Evolutionary conservation across 1,140 invertebrate species (phyloP), one percentile per base, ranked within the genome.

Genomic region (Rhysida immarginata): DNA sequence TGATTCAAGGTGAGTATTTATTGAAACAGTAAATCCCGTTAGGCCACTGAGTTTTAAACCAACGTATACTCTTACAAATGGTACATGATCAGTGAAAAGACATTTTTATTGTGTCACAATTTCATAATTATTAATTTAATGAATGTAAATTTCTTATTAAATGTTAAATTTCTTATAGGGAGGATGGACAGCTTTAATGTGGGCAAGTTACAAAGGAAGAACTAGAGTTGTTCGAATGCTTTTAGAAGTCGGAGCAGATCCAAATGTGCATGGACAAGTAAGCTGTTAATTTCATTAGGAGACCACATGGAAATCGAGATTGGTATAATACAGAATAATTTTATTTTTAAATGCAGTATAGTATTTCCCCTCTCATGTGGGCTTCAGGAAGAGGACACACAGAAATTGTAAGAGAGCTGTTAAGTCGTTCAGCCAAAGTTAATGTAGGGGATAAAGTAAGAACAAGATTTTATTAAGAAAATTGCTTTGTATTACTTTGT

Each of bases 181-280:
- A 61, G 89, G 89, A 23, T 99, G 95, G 94, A 92, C 92, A 1
- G 77, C 93, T 1, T 75, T 99, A 41, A 95, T 98, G 87, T 99
- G 95, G 95, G 91, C 92, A 0, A 81, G 86, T 5, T 98, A 99
- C 68, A 93, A 95, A 71, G 91, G 91, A 2, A 79, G 83, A 61
- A 78, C 81, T 13, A 80, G 84, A 23, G 77, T 87, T 56, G 92
- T 89, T 18, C 75, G 77, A 27, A 68, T 90, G 56, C 70, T 99
- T n/a, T 70, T 98, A 53, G 82, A 90, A 49, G 79, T 81, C 59
- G 87, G 86, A 43, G 93, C 94, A 1, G 92, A 96, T 69, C 84
- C 92, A 3, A 96, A 97, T 73, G 84, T 91, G 8, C 89, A 95
- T 67, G 95, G 93, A 58, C 94, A 96, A 65, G 74, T 72, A 60